A percentile compares a stretch with the other conserved stretches of the same genome.
Evolutionary conservation across 2,113 vertebrate genomes (phyloP).

Genomic region (Mesitornis unicolor): DNA sequence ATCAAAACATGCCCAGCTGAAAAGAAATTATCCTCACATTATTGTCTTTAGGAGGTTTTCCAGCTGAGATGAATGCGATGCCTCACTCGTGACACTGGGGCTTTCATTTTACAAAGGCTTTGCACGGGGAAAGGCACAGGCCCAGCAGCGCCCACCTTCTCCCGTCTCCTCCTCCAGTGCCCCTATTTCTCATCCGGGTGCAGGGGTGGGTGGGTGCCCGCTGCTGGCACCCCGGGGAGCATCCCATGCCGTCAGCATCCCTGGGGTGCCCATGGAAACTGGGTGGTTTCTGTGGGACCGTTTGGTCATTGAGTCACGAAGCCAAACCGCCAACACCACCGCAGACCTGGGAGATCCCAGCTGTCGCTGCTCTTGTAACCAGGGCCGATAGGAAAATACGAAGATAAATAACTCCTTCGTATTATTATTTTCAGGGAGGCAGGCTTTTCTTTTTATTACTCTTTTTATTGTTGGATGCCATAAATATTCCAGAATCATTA

Average conservation of each 20-base stretch:
- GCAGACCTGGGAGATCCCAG: not conserved
- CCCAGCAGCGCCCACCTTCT: not conserved
- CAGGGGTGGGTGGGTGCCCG: not conserved
- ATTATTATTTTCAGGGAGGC: constrained; percentile 53
- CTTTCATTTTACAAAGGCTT: not conserved
- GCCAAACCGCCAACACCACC: not conserved
- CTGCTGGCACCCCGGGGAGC: not conserved
- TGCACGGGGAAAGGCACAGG: not conserved
- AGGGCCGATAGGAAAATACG: constrained; percentile 13
- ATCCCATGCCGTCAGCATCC: not conserved
- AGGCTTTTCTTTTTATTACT: constrained; percentile 58
- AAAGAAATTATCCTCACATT: not conserved
- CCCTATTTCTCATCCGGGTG: not conserved
- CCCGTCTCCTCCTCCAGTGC: not conserved
- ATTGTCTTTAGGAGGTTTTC: not conserved
- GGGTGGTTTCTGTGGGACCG: not conserved
- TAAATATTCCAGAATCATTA: constrained; percentile 65
- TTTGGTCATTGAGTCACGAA: not conserved
- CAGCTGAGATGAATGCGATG: not conserved
- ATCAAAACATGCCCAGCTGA: not conserved
- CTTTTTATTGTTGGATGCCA: constrained; percentile 53
- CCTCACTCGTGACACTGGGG: accelerated
- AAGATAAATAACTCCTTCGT: constrained; percentile 61
- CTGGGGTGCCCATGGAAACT: not conserved
- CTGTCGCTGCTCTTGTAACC: constrained; percentile 28